Base-by-base conservation (phyloP, 2,888 invertebrate species). In the Blera fallax region DNA sequence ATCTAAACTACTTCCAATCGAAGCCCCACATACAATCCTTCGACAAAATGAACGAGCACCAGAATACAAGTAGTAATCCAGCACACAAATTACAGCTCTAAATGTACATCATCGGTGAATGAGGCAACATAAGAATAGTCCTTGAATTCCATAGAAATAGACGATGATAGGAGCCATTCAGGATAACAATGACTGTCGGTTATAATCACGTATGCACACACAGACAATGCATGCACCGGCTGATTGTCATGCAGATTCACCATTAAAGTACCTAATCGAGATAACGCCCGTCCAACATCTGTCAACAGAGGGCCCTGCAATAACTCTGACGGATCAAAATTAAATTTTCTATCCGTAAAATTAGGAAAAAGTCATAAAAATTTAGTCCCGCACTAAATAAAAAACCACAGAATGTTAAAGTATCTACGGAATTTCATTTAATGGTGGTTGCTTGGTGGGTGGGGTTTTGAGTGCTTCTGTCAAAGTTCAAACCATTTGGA, bases 401-500 rank as follows among this genome's bases (percentile, higher is more conserved):
- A 18, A 10, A 10, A 16, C 1, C 40, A 10, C 16, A 3, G 54
- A n/a, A 11, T 11, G 40, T 43, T 10, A 16, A 27, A 29, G 43
- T 62, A 62, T n/a, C 60, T 40, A 27, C 58, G 11, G 34, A 37
- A 37, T 34, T 60, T 54, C 10, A 16, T 32, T 54, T 40, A 7
- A 34, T 34, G 18, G 16, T 50, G 16, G 54, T 37, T 52, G 50
- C 11, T 37, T 10, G 18, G 37, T 2, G 34, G 50, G 27, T 34
- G 27, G 5, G 27, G n/a, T 45, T 50, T n/a, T 10, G 14, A 62
- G 27, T 43, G 27, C 60, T 27, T 43, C 54, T 73, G 62, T 62
- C 29, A 73, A 52, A 62, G 73, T 62, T 72, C 60, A 72, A 60
- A 50, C 37, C 72, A 60, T 72, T 72, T 67, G 52, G 37, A 52